phyloP scores from a whole-genome alignment of 53 echinoderm and acorn worm genomes.

The Luidia sarsii region DNA sequence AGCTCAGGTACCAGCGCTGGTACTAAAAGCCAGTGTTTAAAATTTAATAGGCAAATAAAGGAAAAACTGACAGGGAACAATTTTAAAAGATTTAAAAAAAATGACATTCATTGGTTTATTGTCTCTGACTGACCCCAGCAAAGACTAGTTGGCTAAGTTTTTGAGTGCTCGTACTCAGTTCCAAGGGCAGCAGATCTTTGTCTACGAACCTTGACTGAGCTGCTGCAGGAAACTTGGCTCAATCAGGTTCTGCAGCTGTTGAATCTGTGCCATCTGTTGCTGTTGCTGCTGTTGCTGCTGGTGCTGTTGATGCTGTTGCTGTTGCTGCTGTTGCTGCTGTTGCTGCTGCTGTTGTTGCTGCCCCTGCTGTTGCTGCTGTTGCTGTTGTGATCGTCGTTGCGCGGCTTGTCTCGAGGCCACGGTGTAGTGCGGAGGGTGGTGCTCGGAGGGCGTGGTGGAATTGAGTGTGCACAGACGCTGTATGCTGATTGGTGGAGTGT shows the following conservation, averaged over 20 bases:
- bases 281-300: slow-evolving; percentile 56
- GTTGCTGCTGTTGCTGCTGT: slow-evolving; percentile 35
- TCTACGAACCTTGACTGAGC: slow-evolving; percentile 67
- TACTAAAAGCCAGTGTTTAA: too few relatives aligned
- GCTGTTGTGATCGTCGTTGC: slow-evolving; percentile 41
- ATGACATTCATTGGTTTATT: too few relatives aligned
- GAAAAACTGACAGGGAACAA: too few relatives aligned
- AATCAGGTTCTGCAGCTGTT: slow-evolving; percentile 74
- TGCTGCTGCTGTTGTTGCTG: slow-evolving; percentile 37
- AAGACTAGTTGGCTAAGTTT: too few relatives aligned
- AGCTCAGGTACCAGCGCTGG: too few relatives aligned
- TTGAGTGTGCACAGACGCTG: slow-evolving; percentile 30
- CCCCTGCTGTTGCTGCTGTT: slow-evolving; percentile 50
- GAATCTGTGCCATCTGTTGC: slow-evolving; percentile 68
- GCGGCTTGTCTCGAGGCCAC: slow-evolving; percentile 37
- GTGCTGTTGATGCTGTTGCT: slow-evolving; percentile 32
- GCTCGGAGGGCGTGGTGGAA: slow-evolving; percentile 14
- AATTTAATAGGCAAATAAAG: too few relatives aligned
- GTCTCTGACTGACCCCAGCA: too few relatives aligned
- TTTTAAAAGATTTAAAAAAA: too few relatives aligned
- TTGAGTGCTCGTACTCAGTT: too few relatives aligned
- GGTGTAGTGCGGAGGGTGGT: slow-evolving; percentile 47
- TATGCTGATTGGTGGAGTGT: slow-evolving; percentile 18
- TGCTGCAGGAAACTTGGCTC: slow-evolving; percentile 82
- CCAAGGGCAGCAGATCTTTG: background rate